Evolutionary conservation across 2,888 invertebrate species (phyloP), one percentile per base, ranked within the genome.

Genomic region (Xiphydria camelus): DNA sequence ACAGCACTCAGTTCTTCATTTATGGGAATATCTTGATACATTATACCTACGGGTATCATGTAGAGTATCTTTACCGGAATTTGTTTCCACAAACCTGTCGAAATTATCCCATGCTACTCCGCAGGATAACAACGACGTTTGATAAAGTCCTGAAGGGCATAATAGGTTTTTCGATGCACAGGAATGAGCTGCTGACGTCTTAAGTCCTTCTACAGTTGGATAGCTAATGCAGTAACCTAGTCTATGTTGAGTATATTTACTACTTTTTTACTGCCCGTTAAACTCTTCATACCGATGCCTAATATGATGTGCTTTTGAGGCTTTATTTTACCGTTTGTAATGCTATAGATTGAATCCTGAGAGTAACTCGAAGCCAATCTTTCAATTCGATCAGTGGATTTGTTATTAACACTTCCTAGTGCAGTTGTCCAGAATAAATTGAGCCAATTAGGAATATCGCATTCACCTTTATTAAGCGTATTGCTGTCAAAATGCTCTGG

Each of bases 71-170:
- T 58, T 56, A 12, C 57, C 62, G 17, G 48, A 42, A 34, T 12
- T 49, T 34, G 55, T 59, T 12, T 61, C 54, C 3, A 60, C 57
- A 47, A 47, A 60, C 50, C 55, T 44, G 33, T 61, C 61, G 29
- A 39, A 62, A 52, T 61, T 59, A 49, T 61, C 53, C 49, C 47
- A 62, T 17, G 57, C 62, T 39, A 62, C 49, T 41, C 61, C 61
- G 43, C 45, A 49, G 29, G 42, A 47, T 51, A 62, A 52, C 29
- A 36, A 21, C 34, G 53, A 43, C 37, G 51, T 54, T 46, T 35
- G 48, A 29, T 36, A 20, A 50, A 62, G 57, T 12, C 53, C 52
- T n/a, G 49, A 21, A 26, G 54, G 60, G 45, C 56, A 58, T 34
- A 53, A 41, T 20, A 9, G 44, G 41, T 49, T 49, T 26, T 46